Percentiles rank a stretch among this genome's conserved stretches.
Conservation (phyloP, 1,140 invertebrate genomes). For the Parapsyche elsis region DNA sequence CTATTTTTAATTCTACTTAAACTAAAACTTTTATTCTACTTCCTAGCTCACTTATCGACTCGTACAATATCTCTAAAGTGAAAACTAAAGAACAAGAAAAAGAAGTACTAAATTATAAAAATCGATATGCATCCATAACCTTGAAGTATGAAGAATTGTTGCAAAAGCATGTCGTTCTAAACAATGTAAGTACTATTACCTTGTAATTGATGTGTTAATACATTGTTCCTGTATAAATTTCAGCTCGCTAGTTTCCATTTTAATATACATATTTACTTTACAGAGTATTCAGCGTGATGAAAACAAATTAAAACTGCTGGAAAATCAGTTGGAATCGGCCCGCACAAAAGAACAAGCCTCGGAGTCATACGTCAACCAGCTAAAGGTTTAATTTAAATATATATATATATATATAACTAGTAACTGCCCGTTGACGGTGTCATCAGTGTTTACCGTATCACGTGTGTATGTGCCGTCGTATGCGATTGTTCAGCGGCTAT, state of each 20-base stretch:
- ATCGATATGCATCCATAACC: constrained; percentile 57
- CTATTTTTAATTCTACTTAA: constrained; percentile 54
- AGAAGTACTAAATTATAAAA: constrained; percentile 57
- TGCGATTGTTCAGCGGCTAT: too few relatives aligned
- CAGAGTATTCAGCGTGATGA: not conserved
- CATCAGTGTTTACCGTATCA: too few relatives aligned
- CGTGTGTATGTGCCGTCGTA: too few relatives aligned
- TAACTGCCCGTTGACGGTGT: too few relatives aligned
- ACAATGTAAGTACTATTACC: constrained; percentile 17
- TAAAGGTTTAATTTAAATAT: constrained; percentile 6
- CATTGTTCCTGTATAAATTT: not conserved
- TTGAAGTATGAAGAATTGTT: not conserved
- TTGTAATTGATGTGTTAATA: not conserved
- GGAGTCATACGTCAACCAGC: not conserved
- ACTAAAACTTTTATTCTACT: too few relatives aligned
- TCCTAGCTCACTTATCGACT: constrained; percentile 60
- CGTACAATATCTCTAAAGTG: constrained; percentile 59
- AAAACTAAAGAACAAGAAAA: constrained; percentile 57
- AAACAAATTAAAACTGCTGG: not conserved
- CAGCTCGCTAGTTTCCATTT: not conserved
- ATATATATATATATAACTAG: too few relatives aligned
- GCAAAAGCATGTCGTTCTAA: not conserved
- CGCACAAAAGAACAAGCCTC: constrained; percentile 1
- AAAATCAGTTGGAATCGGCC: not conserved
- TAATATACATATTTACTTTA: not conserved